Percentiles rank a stretch among this genome's conserved stretches.
These are phyloP conservation scores for Chiridota heheva DNA, from an alignment of 35 echinoderm and acorn worm genomes.

Conservation along the genomic window DNA sequence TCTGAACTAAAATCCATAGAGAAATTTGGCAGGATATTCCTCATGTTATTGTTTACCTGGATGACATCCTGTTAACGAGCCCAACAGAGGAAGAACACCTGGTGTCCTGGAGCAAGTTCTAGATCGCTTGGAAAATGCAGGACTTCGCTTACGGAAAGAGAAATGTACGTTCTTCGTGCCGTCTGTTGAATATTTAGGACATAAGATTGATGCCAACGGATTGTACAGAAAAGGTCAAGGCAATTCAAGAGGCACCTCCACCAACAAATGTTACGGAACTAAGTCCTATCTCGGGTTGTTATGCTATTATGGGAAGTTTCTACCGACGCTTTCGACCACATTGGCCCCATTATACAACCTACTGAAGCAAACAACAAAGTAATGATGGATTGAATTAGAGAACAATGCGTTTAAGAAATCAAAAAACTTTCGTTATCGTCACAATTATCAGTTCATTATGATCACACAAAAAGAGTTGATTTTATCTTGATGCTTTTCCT, in stretches of 20 bases:
- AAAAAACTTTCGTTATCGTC: slow-evolving; percentile 30
- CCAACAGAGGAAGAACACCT: slow-evolving; percentile 8
- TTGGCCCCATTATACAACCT: slow-evolving; percentile 8
- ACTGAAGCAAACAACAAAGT: slow-evolving; percentile 1
- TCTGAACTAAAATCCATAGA: slow-evolving; percentile 37
- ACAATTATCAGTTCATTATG: background rate
- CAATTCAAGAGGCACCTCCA: slow-evolving; percentile 30
- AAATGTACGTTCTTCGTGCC: slow-evolving; percentile 34
- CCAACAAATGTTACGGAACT: slow-evolving; percentile 41
- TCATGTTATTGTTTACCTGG: slow-evolving; percentile 18
- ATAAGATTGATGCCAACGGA: slow-evolving; percentile 27
- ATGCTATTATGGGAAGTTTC: slow-evolving; percentile 48
- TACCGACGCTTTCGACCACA: slow-evolving; percentile 15
- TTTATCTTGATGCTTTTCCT: slow-evolving; percentile 18
- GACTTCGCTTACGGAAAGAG: slow-evolving; percentile 38
- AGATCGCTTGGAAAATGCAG: slow-evolving; percentile 16
- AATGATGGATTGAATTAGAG: background rate
- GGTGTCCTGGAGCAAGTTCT: slow-evolving; percentile 9
- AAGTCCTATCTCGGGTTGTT: slow-evolving; percentile 32
- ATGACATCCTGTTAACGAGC: slow-evolving; percentile 48
- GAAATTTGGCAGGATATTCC: slow-evolving; percentile 36
- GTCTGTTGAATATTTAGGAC: slow-evolving; percentile 40
- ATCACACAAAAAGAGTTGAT: slow-evolving; percentile 31
- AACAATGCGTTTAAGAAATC: slow-evolving; percentile 15
- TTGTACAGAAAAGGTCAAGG: slow-evolving; percentile 45